Evolutionary conservation across 2,113 vertebrate genomes (phyloP).

Genomic region (Lamprotornis superbus): DNA sequence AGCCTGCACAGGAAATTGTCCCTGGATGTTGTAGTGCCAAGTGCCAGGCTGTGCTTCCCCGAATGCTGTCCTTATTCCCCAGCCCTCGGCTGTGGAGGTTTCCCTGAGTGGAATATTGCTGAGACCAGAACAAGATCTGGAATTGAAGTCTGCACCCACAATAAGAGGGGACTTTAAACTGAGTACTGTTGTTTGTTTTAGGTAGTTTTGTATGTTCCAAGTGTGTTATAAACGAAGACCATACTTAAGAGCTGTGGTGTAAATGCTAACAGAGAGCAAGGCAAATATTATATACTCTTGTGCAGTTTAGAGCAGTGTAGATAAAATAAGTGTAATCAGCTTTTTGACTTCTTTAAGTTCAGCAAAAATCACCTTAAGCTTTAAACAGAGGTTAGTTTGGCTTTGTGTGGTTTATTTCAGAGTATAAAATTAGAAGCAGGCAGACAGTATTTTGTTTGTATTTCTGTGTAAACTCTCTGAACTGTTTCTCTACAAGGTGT

Average conservation of each 20-base stretch:
- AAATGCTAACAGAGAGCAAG: neutral
- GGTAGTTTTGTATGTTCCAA: neutral
- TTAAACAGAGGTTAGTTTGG: neutral
- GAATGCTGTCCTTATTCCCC: neutral
- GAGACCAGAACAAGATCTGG: neutral
- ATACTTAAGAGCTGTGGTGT: neutral
- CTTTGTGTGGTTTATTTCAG: neutral
- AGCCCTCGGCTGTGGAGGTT: neutral
- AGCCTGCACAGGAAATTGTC: accelerated
- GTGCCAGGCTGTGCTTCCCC: neutral
- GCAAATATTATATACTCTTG: accelerated
- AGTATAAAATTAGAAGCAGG: neutral
- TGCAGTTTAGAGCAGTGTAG: neutral
- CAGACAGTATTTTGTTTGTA: neutral
- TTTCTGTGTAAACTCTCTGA: neutral
- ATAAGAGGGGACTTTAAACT: neutral
- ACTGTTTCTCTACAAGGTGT: neutral
- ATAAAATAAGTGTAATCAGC: neutral
- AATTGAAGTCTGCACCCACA: neutral
- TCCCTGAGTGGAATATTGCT: neutral
- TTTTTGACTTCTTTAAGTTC: neutral
- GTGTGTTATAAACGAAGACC: neutral
- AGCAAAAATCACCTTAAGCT: neutral
- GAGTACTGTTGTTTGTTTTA: neutral
- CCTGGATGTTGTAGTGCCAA: neutral